A percentile compares a stretch with the other conserved stretches of the same genome.
phyloP scores from a whole-genome alignment of 2,797 vertebrate genomes.

The Nyctibius grandis region DNA sequence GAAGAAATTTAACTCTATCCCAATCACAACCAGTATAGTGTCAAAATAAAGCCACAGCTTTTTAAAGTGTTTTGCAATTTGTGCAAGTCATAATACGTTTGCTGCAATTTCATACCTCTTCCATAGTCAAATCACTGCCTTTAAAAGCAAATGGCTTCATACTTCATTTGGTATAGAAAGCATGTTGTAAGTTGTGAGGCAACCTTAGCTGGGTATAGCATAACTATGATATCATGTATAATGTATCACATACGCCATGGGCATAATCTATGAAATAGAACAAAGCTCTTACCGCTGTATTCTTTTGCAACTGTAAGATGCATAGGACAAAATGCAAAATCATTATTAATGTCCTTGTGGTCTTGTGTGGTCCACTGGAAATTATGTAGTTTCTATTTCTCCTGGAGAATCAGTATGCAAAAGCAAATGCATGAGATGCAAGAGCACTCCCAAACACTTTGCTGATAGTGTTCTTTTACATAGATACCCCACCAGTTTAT shows the following conservation, averaged over 20 bases:
- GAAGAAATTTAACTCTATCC: background rate
- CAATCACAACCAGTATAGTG: background rate
- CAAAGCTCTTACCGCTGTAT: background rate
- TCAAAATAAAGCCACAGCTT: background rate
- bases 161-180: background rate
- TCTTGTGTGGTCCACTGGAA: background rate
- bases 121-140: background rate
- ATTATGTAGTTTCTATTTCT: background rate
- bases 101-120: background rate
- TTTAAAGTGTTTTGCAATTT: background rate
- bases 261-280: background rate
- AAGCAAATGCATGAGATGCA: background rate
- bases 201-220: background rate
- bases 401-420: background rate
- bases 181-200: background rate
- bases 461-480: background rate
- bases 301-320: background rate
- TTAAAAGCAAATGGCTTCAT: background rate
- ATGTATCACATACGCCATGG: background rate
- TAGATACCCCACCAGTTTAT: background rate
- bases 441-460: background rate
- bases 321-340: background rate
- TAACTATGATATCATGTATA: background rate
- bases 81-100: background rate
- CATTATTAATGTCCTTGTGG: background rate